Base-by-base conservation (phyloP, 2,797 vertebrate genomes). In the Dermochelys coriacea region DNA sequence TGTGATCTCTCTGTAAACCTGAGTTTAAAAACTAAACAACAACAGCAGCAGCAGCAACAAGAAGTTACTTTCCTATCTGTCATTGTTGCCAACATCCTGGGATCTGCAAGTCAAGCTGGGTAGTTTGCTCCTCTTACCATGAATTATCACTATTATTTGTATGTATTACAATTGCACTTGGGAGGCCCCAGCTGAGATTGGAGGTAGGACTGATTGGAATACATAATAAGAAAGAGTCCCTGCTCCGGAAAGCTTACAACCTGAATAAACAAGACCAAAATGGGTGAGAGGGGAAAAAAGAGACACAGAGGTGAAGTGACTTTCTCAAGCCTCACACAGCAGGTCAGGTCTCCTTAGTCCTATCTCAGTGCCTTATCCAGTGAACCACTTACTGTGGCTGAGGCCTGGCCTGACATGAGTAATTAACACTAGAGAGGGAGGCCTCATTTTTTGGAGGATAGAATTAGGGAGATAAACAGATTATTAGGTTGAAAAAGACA, bases 81-180 rank as follows among this genome's bases (percentile, higher is more conserved):
- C 93, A 94, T n/a, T 64, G 61, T 34, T 64, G 34, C 86, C 80
- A 74, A 27, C 84, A 94, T 83, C 93, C 94, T 94, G 96, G 94
- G 94, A 96, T 96, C 94, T 82, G 80, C 94, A 95, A 97, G 95
- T 96, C 95, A 97, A 95, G 89, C 82, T 68, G 87, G 89, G 95
- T 96, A 96, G 59, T 90, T 97, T 95, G 94, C 96, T 88, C 91
- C 88, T 95, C 94, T 96, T 97, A 96, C 94, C 94, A 96, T 93
- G 85, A 94, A 94, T 96, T 94, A 96, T 97, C 96, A 96, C 91
- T 94, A 96, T 96, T 96, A 96, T 96, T 97, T 97, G 89, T 96
- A 96, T 94, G 96, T 93, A 95, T 95, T 97, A 94, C 82, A 95
- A 88, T 10, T 2, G 95, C 94, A 95, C 96, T 90, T 96, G 91